These are phyloP conservation scores for Drosophila diplacantha DNA, from an alignment of 2,888 invertebrate species.

Conservation along the genomic window DNA sequence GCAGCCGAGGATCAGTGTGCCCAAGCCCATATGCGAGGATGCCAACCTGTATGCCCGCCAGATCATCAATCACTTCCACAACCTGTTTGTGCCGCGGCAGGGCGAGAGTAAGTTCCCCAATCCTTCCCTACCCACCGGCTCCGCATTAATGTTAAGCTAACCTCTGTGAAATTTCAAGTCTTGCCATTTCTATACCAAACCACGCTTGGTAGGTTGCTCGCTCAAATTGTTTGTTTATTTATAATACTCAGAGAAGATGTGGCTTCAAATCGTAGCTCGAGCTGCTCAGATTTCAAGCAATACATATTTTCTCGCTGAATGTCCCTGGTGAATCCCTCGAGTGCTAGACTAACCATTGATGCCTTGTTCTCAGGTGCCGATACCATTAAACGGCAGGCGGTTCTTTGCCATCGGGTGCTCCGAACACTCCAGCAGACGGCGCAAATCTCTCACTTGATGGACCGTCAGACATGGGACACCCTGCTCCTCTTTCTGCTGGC, in stretches of 20 bases:
- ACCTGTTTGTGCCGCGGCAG: conserved; percentile 94
- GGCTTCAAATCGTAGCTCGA: neutral
- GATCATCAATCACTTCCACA: conserved; percentile 95
- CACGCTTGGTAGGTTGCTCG: conserved; percentile 82
- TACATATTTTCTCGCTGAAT: neutral
- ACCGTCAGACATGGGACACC: conserved; percentile 93
- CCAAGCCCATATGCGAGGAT: conserved; percentile 91
- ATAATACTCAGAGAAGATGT: neutral
- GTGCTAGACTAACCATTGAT: neutral
- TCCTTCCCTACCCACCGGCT: neutral
- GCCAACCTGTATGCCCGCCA: conserved; percentile 93
- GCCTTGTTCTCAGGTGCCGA: conserved; percentile 83
- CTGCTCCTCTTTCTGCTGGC: conserved; percentile 91
- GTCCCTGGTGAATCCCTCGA: neutral
- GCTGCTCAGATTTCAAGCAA: neutral
- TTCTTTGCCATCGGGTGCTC: conserved; percentile 93
- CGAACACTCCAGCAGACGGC: conserved; percentile 90
- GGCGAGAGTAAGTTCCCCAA: conserved; percentile 87
- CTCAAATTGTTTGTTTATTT: conserved; percentile 28
- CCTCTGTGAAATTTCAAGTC: conserved; percentile 84
- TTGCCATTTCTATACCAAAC: conserved; percentile 94
- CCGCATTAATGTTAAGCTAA: conserved; percentile 24
- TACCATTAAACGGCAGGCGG: conserved; percentile 94
- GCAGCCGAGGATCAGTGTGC: conserved; percentile 91
- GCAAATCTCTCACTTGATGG: conserved; percentile 85